A percentile compares a stretch with the other conserved stretches of the same genome.
phyloP scores from a whole-genome alignment of 2,113 vertebrate genomes.

The Parus major region DNA sequence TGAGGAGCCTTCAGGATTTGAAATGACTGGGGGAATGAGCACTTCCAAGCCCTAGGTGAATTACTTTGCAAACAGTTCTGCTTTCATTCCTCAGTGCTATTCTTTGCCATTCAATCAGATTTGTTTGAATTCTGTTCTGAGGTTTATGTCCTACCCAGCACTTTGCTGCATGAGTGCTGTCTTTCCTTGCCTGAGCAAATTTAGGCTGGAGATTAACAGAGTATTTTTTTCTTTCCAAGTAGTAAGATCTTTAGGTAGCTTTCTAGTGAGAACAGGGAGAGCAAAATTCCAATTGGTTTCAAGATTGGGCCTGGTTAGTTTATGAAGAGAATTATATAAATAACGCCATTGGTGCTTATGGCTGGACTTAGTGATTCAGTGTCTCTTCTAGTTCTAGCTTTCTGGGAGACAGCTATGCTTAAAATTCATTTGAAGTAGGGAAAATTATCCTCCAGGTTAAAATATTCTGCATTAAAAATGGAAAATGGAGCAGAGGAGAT shows the following conservation, averaged over 20 bases:
- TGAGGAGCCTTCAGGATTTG: not conserved
- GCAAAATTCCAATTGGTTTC: not conserved
- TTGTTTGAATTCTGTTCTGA: slow-evolving; percentile 25
- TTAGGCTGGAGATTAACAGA: not conserved
- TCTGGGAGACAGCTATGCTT: not conserved
- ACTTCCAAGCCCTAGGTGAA: not conserved
- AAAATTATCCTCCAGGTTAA: not conserved
- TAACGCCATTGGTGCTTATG: not conserved
- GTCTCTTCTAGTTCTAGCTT: not conserved
- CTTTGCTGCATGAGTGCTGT: not conserved
- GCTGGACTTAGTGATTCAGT: not conserved
- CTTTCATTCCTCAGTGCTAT: not conserved
- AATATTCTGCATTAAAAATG: not conserved
- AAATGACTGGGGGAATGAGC: not conserved
- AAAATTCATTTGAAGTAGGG: not conserved
- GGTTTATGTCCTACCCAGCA: not conserved
- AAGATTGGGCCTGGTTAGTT: not conserved
- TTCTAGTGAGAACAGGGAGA: not conserved
- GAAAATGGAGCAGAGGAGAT: not conserved
- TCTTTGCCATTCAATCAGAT: slow-evolving; percentile 4
- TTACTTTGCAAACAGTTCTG: slow-evolving; percentile 15
- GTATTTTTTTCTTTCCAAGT: slow-evolving; percentile 28
- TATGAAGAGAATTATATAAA: not conserved
- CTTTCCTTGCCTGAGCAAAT: slow-evolving; percentile 20
- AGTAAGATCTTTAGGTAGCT: not conserved